Base-by-base conservation (phyloP, 1,140 invertebrate genomes). In the Tetragonula clypearis region DNA sequence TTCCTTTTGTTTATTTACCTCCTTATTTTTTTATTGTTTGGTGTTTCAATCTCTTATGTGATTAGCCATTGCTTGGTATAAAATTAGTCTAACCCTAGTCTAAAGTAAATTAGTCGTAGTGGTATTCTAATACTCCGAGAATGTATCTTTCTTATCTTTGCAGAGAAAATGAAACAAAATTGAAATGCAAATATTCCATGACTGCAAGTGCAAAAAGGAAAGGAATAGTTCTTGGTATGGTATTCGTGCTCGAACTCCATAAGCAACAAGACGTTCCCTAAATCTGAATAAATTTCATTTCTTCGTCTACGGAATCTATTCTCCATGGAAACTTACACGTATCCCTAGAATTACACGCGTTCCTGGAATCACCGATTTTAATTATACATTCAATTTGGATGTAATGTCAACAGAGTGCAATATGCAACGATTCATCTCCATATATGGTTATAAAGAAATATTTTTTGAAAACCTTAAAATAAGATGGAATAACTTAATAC, bases 121-220 rank as follows among this genome's bases (percentile, higher is more conserved):
- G 19, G 23, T 9, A 2, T 11, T 3, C 1, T 14, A 14, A 4
- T 69, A 30, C 17, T 12, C 21, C 12, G 19, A 41, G 11, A 69
- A 69, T 11, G 30, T 35, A 35, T 35, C 41, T 23, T 21, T 68
- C 26, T 30, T 71, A 15, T 11, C 23, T 21, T 6, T 21, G 21
- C 23, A 49, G 5, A 30, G 72, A 21, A 74, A 74, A 35, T 19
- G 17, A 26, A 26, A 53, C 4, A 8, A 26, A 17, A 53, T 56
- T 74, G n/a, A 56, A 74, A 74, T 74, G 49, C 17, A 74, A 56
- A 74, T 74, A 55, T 30, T 30, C 17, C 11, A 56, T 11, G 72
- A 74, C 26, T 55, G 49, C 19, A 41, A 21, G 72, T 26, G 49
- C 49, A 19, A 14, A 73, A 53, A 26, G 49, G 17, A 73, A 55